phyloP scores from a whole-genome alignment of 2,888 invertebrate genomes.

The Psylliodes chrysocephalus region DNA sequence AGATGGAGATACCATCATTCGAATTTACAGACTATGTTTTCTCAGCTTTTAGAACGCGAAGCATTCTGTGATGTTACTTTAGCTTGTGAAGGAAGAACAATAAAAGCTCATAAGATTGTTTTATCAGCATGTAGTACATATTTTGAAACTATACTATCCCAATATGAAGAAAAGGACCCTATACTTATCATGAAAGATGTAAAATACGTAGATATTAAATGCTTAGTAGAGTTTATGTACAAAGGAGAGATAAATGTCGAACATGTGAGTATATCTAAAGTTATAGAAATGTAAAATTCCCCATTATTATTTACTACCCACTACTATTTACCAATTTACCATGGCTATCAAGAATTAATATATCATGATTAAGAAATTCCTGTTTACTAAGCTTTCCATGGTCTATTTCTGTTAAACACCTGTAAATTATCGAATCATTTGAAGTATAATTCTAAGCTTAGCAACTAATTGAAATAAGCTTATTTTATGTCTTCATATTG shows the following conservation, averaged over 20 bases:
- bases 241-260: slow-evolving; percentile 95
- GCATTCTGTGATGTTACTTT: slow-evolving; percentile 91
- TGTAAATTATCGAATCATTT: too few species aligned
- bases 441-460: too few species aligned
- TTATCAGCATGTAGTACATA: slow-evolving; percentile 93
- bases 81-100: slow-evolving; percentile 84
- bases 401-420: too few species aligned
- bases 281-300: too few species aligned
- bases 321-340: too few species aligned
- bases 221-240: slow-evolving; percentile 94
- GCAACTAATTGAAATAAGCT: too few species aligned
- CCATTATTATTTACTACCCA: too few species aligned
- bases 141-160: slow-evolving; percentile 86
- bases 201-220: slow-evolving; percentile 88
- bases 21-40: slow-evolving; percentile 90
- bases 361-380: too few species aligned
- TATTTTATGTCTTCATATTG: too few species aligned
- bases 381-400: too few species aligned
- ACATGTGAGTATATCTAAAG: slow-evolving; percentile 74
- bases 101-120: slow-evolving; percentile 86
- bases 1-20: slow-evolving; percentile 94
- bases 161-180: slow-evolving; percentile 82
- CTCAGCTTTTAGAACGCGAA: slow-evolving; percentile 85
- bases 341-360: too few species aligned
- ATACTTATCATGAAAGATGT: slow-evolving; percentile 91